phyloP scores from a whole-genome alignment of 2,888 invertebrate species.

The Lepidochrysops patricia region DNA sequence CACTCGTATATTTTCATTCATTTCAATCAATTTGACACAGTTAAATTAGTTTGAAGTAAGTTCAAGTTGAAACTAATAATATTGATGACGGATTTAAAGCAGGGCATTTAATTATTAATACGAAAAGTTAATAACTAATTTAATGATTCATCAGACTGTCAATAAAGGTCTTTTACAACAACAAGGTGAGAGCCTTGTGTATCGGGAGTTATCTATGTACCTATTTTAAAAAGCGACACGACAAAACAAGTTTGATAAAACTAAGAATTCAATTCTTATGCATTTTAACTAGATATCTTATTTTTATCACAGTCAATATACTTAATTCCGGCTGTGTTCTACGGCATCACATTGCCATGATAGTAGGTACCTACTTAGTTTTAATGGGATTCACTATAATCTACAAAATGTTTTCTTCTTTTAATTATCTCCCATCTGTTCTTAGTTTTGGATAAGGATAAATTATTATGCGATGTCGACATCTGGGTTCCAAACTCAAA shows the following conservation, averaged over 20 bases:
- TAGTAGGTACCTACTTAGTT: too few relatives aligned
- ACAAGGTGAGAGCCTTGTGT: too few relatives aligned
- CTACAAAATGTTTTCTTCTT: too few relatives aligned
- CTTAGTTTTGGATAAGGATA: too few relatives aligned
- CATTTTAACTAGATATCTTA: constrained; percentile 41
- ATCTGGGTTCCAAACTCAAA: too few relatives aligned
- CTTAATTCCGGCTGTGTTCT: constrained; percentile 9
- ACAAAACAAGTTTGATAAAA: constrained; percentile 14
- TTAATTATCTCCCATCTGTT: too few relatives aligned
- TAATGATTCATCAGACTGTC: too few relatives aligned
- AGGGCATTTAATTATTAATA: too few relatives aligned
- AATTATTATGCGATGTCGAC: too few relatives aligned
- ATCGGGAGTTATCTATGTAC: not conserved
- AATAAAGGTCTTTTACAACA: too few relatives aligned
- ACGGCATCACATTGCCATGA: constrained; percentile 3
- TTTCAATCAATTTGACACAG: constrained; percentile 34
- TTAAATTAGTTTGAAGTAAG: constrained; percentile 28
- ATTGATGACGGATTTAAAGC: constrained; percentile 23
- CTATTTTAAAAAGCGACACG: not conserved
- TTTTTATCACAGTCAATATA: constrained; percentile 42
- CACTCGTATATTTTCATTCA: constrained; percentile 35
- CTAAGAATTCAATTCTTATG: constrained; percentile 38
- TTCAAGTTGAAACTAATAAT: constrained; percentile 39
- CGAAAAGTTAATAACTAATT: too few relatives aligned
- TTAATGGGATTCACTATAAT: too few relatives aligned